Evolutionary conservation across 1,140 invertebrate species (phyloP).

Genomic region (Tyrophagus putrescentiae): DNA sequence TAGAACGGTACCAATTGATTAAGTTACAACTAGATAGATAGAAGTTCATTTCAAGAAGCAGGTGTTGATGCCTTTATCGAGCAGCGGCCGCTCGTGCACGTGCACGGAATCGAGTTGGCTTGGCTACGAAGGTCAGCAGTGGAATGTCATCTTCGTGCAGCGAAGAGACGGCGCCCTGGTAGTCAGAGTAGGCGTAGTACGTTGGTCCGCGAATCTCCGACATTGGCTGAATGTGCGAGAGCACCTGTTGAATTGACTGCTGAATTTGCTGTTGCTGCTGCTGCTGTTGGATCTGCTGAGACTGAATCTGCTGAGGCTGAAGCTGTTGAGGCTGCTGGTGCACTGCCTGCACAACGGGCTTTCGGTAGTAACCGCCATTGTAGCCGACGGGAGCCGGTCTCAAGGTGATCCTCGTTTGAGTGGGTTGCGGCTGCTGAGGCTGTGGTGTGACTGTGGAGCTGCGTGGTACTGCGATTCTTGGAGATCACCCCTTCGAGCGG

Average conservation of each 20-base stretch:
- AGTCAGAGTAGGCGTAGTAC: slow-evolving; percentile 1
- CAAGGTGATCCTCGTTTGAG: not conserved
- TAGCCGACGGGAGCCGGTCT: not conserved
- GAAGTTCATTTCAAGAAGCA: too few species aligned
- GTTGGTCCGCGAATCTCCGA: too few species aligned
- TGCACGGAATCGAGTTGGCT: slow-evolving; percentile 6
- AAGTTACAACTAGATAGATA: too few species aligned
- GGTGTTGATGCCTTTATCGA: too few species aligned
- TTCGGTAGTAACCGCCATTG: not conserved
- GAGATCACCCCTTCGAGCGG: not conserved
- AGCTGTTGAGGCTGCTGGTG: not conserved
- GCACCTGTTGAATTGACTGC: too few species aligned
- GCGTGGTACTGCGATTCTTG: too few species aligned
- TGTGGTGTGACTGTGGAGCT: too few species aligned
- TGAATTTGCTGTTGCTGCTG: too few species aligned
- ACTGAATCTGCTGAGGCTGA: not conserved
- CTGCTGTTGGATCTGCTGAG: not conserved
- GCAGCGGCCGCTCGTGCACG: not conserved
- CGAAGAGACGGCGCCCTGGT: not conserved
- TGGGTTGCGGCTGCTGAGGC: too few species aligned
- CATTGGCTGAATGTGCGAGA: too few species aligned
- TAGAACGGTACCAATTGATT: too few species aligned
- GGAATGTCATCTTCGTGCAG: slow-evolving; percentile 3
- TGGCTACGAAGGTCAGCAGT: slow-evolving; percentile 3
- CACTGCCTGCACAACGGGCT: not conserved